Conservation (phyloP, 2,797 vertebrate species). For the Cuculus canorus region DNA sequence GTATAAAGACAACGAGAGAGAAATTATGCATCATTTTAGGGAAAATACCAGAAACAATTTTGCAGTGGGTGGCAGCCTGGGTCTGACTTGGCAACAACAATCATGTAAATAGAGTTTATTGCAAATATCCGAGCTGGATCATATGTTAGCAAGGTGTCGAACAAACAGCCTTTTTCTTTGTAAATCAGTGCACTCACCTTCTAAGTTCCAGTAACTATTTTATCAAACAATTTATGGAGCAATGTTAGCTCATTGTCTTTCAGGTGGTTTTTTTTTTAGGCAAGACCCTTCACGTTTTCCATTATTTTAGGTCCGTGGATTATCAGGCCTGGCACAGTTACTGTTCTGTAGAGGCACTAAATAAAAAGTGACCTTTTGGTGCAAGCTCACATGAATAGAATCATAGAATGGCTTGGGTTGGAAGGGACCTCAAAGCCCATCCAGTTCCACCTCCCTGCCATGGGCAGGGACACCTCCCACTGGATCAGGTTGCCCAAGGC, state of each 20-base stretch:
- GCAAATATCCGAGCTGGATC: background rate
- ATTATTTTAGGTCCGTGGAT: background rate
- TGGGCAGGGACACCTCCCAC: no score
- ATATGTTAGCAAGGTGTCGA: background rate
- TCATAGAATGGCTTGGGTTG: no score
- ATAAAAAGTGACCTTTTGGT: background rate
- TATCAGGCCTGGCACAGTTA: background rate
- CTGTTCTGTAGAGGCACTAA: background rate
- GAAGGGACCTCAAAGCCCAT: no score
- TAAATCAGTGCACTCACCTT: background rate
- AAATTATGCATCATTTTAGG: background rate
- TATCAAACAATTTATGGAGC: background rate
- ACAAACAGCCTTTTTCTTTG: background rate
- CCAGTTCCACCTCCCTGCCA: no score
- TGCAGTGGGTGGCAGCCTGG: background rate
- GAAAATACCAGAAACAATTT: background rate
- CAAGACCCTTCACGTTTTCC: background rate
- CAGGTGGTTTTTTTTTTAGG: background rate
- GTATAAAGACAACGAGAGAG: background rate
- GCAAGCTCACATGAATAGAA: background rate
- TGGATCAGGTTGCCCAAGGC: no score
- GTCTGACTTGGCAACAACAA: background rate
- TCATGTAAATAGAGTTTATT: rapidly evolving
- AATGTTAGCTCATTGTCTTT: background rate
- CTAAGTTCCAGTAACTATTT: background rate